Evolutionary conservation across 2,888 invertebrate species (phyloP).

Genomic region (Euzophera pinguis): DNA sequence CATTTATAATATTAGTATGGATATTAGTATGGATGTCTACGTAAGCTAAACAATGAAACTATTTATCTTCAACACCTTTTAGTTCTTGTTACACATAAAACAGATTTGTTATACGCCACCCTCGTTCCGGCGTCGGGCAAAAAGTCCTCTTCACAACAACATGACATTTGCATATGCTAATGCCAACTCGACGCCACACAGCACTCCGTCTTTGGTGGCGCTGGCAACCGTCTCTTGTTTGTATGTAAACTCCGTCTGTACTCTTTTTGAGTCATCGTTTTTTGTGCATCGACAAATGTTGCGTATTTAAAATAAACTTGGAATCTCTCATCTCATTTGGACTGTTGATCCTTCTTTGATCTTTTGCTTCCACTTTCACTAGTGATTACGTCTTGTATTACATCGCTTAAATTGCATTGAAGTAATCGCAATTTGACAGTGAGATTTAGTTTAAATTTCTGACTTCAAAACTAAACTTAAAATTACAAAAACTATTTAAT

Average conservation of each 20-base stretch:
- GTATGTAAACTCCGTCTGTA: constrained; percentile 4
- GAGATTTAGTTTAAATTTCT: too few relatives aligned
- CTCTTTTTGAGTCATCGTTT: not conserved
- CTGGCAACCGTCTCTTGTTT: constrained; percentile 1
- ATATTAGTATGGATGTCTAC: too few relatives aligned
- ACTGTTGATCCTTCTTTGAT: too few relatives aligned
- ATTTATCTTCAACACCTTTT: constrained; percentile 5
- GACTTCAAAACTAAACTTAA: too few relatives aligned
- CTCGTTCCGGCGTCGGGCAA: constrained; percentile 35
- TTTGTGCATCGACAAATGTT: not conserved
- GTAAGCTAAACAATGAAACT: not conserved
- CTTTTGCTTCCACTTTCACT: too few relatives aligned
- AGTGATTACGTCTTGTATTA: too few relatives aligned
- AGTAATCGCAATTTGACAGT: too few relatives aligned
- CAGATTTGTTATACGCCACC: not conserved
- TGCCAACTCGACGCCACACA: constrained; percentile 35
- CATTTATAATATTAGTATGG: too few relatives aligned
- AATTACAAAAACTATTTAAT: too few relatives aligned
- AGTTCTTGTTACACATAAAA: not conserved
- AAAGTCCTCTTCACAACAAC: constrained; percentile 42
- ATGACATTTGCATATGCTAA: constrained; percentile 66
- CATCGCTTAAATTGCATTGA: too few relatives aligned
- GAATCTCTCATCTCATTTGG: too few relatives aligned
- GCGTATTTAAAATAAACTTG: too few relatives aligned
- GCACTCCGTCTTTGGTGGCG: constrained; percentile 30